Evolutionary conservation across 2,113 vertebrate species (phyloP).

Genomic region (Cyanistes caeruleus): DNA sequence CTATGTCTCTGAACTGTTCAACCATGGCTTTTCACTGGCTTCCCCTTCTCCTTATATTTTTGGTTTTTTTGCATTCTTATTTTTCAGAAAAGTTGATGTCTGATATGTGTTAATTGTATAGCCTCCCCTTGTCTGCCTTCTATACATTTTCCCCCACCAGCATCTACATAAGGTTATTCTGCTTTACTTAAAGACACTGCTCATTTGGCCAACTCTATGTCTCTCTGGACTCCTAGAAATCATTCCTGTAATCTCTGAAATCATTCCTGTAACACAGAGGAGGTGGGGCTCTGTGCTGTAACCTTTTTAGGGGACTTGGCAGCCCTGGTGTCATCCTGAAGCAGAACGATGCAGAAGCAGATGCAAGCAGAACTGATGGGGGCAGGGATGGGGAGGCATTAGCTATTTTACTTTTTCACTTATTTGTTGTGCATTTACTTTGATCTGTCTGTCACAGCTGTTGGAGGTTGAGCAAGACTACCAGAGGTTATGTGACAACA

Average conservation of each 20-base stretch:
- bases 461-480: neutral
- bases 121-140: neutral
- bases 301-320: neutral
- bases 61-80: neutral
- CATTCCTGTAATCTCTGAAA: neutral
- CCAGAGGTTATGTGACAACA: neutral
- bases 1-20: neutral
- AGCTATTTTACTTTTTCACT: neutral
- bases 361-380: neutral
- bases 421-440: neutral
- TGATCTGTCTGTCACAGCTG: neutral
- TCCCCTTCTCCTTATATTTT: fast-evolving
- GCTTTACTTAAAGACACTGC: neutral
- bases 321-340: neutral
- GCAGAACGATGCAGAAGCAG: no score
- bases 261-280: fast-evolving
- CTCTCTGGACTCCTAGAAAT: neutral
- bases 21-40: neutral
- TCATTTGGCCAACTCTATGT: neutral
- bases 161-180: neutral
- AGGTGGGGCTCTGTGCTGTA: neutral
- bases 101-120: neutral
- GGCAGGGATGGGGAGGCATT: neutral
- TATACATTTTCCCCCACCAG: neutral
- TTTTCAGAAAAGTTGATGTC: neutral